Conservation (phyloP, 2,888 invertebrate species). For the Hirtodrosophila duncani region DNA sequence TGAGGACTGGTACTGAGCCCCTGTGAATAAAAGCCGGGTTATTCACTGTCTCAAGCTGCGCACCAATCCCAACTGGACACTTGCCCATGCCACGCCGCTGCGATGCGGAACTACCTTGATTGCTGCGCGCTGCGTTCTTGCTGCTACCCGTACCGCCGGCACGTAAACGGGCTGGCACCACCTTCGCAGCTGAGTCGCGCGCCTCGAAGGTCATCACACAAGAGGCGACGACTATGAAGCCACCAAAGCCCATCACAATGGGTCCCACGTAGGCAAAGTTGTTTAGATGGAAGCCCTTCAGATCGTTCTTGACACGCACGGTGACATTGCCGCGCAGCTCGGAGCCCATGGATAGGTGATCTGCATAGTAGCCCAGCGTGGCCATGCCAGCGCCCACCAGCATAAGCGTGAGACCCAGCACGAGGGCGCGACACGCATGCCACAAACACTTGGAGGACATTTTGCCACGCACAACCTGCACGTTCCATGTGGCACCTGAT, state of each 20-base stretch:
- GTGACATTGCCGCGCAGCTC: constrained; percentile 89
- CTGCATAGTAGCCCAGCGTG: constrained; percentile 92
- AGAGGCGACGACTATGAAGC: constrained; percentile 96
- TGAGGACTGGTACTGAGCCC: constrained; percentile 72
- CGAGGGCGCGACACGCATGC: constrained; percentile 95
- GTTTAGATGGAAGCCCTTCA: constrained; percentile 90
- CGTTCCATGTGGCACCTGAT: constrained; percentile 91
- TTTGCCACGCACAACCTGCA: constrained; percentile 90
- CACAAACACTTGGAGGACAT: constrained; percentile 93
- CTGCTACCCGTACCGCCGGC: constrained; percentile 75
- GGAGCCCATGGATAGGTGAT: constrained; percentile 87
- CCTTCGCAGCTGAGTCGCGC: constrained; percentile 94
- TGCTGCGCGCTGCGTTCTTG: constrained; percentile 70
- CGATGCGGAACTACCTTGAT: constrained; percentile 75
- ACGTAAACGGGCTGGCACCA: constrained; percentile 88
- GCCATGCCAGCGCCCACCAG: constrained; percentile 95
- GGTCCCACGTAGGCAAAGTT: constrained; percentile 97
- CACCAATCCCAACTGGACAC: neutral
- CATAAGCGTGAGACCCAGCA: constrained; percentile 92
- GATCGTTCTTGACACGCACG: constrained; percentile 88
- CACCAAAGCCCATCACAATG: constrained; percentile 97
- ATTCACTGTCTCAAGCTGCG: neutral
- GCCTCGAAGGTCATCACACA: constrained; percentile 99
- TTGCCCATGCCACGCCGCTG: constrained; percentile 76
- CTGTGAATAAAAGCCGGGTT: constrained; percentile 21